phyloP scores from a whole-genome alignment of 2,113 vertebrate genomes.

The Mungos mungo region DNA sequence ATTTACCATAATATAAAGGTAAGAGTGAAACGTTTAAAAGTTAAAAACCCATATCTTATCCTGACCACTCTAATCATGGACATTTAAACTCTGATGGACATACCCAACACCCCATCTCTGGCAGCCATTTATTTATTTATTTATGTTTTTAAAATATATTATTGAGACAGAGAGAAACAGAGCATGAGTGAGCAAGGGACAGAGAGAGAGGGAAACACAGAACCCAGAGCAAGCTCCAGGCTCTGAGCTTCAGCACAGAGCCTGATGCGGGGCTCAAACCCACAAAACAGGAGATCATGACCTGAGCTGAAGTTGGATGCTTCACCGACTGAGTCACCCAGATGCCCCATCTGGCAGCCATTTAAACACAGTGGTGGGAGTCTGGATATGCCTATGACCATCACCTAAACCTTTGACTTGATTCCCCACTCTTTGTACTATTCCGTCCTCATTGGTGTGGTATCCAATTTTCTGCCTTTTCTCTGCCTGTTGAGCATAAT shows the following conservation, averaged over 20 bases:
- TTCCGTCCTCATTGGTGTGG: background rate
- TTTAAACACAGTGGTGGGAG: background rate
- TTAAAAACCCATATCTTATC: background rate
- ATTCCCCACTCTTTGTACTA: too few species aligned
- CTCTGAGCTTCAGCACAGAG: too few species aligned
- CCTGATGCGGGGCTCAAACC: too few species aligned
- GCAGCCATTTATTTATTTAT: background rate
- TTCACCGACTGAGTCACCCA: too few species aligned
- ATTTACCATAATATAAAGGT: background rate
- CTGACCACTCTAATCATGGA: background rate
- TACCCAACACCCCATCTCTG: background rate
- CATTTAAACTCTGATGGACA: background rate
- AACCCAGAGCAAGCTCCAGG: too few species aligned
- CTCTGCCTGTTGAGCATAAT: background rate
- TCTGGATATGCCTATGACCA: background rate
- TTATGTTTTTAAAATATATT: too few species aligned
- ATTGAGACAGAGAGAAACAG: too few species aligned
- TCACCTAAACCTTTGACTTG: background rate
- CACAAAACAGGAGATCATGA: too few species aligned
- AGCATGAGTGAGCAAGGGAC: too few species aligned
- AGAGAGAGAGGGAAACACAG: too few species aligned
- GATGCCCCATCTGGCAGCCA: background rate
- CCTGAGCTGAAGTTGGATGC: too few species aligned
- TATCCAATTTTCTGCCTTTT: background rate
- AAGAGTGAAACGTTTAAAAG: background rate